phyloP scores from a whole-genome alignment of 2,888 invertebrate species.

The Neoaliturus tenellus region DNA sequence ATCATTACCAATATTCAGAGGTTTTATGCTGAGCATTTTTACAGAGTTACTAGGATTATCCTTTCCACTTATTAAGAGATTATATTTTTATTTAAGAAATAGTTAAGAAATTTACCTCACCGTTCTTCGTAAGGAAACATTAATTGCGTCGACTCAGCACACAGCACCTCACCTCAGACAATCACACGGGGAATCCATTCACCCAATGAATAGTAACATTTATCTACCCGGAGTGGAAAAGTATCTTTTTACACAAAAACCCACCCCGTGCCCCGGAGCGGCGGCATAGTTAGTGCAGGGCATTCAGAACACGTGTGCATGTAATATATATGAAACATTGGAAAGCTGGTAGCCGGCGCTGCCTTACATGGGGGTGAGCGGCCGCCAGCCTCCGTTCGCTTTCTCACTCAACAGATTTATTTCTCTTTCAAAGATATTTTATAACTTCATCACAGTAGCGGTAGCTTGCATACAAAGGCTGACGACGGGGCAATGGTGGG shows the following conservation, averaged over 20 bases:
- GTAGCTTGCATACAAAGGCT: conserved; percentile 37
- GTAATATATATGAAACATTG: conserved; percentile 43
- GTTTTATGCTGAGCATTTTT: too few relatives aligned
- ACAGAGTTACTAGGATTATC: too few relatives aligned
- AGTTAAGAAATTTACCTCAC: too few relatives aligned
- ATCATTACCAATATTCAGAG: too few relatives aligned
- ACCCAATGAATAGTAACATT: neutral
- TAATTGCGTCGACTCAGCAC: neutral
- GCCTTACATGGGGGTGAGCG: neutral
- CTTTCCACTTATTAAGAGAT: too few relatives aligned
- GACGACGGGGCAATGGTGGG: neutral
- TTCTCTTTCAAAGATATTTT: conserved; percentile 57
- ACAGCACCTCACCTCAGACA: neutral
- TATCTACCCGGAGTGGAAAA: neutral
- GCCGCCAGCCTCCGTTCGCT: conserved; percentile 14
- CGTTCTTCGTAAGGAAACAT: too few relatives aligned
- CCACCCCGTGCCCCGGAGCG: neutral
- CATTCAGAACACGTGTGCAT: conserved; percentile 31
- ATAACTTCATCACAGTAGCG: conserved; percentile 51
- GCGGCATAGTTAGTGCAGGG: conserved; percentile 5
- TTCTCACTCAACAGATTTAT: conserved; percentile 52
- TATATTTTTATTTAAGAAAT: too few relatives aligned
- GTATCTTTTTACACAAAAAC: neutral
- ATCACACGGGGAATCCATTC: neutral
- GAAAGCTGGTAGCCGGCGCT: conserved; percentile 23